These are phyloP conservation scores for Acanthiza pusilla DNA, from an alignment of 2,797 vertebrate genomes.

Conservation along the genomic window DNA sequence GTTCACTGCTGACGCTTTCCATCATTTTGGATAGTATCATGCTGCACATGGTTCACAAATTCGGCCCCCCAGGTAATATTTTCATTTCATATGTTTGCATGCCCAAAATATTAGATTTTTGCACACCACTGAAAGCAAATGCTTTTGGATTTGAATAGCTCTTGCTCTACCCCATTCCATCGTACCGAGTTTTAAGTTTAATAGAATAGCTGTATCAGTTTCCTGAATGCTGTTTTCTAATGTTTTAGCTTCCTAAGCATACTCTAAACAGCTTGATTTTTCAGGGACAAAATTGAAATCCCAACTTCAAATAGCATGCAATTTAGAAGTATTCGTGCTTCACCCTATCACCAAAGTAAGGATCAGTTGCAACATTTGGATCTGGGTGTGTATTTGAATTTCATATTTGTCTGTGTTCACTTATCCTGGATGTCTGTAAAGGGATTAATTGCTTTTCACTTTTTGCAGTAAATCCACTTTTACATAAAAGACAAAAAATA, in stretches of 20 bases:
- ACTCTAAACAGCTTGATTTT: constrained; percentile 19
- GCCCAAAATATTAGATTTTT: not conserved
- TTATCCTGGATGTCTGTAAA: constrained; percentile 13
- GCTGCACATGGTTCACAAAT: not conserved
- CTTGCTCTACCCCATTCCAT: not conserved
- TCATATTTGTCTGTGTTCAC: not conserved
- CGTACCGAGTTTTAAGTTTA: not conserved
- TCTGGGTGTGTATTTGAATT: constrained; percentile 15
- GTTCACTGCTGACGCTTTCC: not conserved
- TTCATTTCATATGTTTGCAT: constrained; percentile 8
- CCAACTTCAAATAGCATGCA: constrained; percentile 2
- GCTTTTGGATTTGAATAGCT: not conserved
- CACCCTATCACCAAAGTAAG: not conserved
- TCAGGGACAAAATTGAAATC: constrained; percentile 29
- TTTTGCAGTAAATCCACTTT: constrained; percentile 26
- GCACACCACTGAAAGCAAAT: not conserved
- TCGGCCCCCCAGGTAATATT: not conserved
- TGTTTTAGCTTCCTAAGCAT: constrained; percentile 4
- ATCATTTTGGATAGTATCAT: not conserved
- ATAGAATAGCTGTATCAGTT: not conserved
- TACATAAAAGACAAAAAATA: constrained; percentile 27
- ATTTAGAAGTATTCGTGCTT: constrained; percentile 9
- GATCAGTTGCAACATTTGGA: not conserved
- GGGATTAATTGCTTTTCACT: constrained; percentile 33
- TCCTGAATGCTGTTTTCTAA: not conserved